Percentiles rank a stretch among this genome's conserved stretches.
Conservation (phyloP, 1,140 invertebrate species). For the Camponotus vicinus region DNA sequence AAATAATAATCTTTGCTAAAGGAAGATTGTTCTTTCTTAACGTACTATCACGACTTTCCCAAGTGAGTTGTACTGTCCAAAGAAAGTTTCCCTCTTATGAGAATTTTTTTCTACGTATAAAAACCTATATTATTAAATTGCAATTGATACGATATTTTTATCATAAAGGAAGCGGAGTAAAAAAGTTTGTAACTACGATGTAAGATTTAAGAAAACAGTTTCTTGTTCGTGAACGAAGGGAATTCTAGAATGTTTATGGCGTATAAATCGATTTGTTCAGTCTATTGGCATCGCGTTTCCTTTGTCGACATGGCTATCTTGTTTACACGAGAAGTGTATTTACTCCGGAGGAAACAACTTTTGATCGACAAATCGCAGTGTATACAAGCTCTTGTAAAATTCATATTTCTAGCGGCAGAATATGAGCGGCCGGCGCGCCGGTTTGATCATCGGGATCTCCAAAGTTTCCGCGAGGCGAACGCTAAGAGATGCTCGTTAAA, state of each 20-base stretch:
- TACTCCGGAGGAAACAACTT: constrained; percentile 1
- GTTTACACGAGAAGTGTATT: neutral
- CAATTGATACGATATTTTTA: constrained; percentile 18
- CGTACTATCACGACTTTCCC: neutral
- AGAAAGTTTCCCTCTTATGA: constrained; percentile 19
- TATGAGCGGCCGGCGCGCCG: neutral
- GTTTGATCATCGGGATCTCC: constrained; percentile 61
- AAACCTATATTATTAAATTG: constrained; percentile 1
- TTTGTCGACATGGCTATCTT: neutral
- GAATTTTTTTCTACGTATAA: neutral
- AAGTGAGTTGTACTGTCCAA: constrained; percentile 12
- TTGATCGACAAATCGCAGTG: constrained; percentile 1
- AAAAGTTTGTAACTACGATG: neutral
- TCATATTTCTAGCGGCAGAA: constrained; percentile 28
- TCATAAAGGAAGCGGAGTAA: neutral
- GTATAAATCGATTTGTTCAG: neutral
- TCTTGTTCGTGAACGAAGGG: constrained; percentile 7
- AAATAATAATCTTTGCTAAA: neutral
- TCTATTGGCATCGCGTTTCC: neutral
- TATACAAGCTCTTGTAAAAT: constrained; percentile 35
- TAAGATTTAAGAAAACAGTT: constrained; percentile 12
- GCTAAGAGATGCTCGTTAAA: constrained; percentile 72
- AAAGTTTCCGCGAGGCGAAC: constrained; percentile 67
- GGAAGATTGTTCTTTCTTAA: constrained; percentile 12
- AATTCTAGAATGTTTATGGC: neutral